Base-by-base conservation (phyloP, 2,888 invertebrate genomes). In the Liodrosophila aerea region DNA sequence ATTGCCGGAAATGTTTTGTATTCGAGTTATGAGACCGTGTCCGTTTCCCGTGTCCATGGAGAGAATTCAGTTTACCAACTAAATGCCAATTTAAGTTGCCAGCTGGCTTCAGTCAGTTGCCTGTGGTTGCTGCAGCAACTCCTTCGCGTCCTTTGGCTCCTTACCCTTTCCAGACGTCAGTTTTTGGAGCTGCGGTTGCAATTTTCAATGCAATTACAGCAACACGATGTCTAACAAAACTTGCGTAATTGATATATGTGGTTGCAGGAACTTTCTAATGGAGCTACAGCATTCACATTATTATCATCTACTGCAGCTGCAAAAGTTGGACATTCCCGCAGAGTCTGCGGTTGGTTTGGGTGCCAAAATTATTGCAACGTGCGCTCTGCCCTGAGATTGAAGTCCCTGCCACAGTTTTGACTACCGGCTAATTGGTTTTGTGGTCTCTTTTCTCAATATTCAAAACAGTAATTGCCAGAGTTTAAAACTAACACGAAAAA, bases 181-280 rank as follows among this genome's bases (percentile, higher is more conserved):
- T 22, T 22, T 51, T 39, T 33, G 54, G 31, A 47, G 16, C 40
- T 57, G 51, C 36, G 66, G 60, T 45, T 70, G 72, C 57, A 60
- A 70, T 74, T 76, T 76, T 76, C 76, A 60, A 61, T 72, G 69
- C 74, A 78, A 72, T 74, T 76, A 74, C 64, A 57, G 51, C 57
- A 51, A 60, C 50, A 60, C 50, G 60, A 54, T 40, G 58, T 41
- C 64, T 40, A 61, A 49, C 64, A 53, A 73, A 81, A 73, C 64
- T 78, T 77, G 71, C 76, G 75, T 82, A 82, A 82, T 81, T 82
- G 82, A 82, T 81, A 81, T 82, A 68, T 81, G 76, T 60, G 80
- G 65, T 65, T 68, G 60, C 37, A 41, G 44, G 53, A 78, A 80
- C 73, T 78, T 82, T 80, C 66, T 73, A 82, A 78, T 73, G 70